Base-by-base conservation (phyloP, 2,113 vertebrate species). In the Scomber japonicus region DNA sequence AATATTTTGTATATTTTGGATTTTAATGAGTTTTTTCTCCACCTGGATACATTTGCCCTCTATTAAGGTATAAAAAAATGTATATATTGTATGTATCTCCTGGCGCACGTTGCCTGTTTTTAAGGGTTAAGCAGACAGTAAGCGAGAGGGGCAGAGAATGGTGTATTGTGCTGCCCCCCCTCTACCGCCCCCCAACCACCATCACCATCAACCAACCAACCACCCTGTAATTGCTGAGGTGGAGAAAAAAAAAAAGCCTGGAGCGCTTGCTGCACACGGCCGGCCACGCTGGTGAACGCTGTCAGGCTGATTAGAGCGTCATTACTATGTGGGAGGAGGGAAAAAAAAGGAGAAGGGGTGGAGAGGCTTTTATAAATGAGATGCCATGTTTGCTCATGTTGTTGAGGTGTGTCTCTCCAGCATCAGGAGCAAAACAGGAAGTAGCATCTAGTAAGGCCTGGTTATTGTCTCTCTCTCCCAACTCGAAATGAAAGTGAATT, bases 391-490 rank as follows among this genome's bases (percentile, higher is more conserved):
- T 73, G 78, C 14, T 82, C 71, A 78, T 24, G 15, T 31, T 24
- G 15, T 31, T 78, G 71, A 72, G 64, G 75, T 67, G 78, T 64
- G 73, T 82, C 78, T 27, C 72, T 84, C 83, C 48, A 72, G 88
- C 75, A 56, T 70, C 77, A 61, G 85, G 64, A 72, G 67, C 71
- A 81, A 81, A 27, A 86, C 86, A 77, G 79, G 74, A 89, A 83
- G 64, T 64, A 50, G 78, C 50, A 30, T 55, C 40, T 71, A 21
- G 63, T 57, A 17, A 5, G 59, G 13, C 62, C 63, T 64, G 80
- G 45, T 68, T 75, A 75, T 83, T 70, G 66, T 82, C 61, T 61
- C 35, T 40, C 46, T 40, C 46, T 3, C 40, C 65, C 21, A 9
- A 44, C 31, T 31, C 31, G 12, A 71, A 78, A 82, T 78, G 9